Percentiles rank a stretch among this genome's conserved stretches.
Evolutionary conservation across 2,797 vertebrate genomes (phyloP).

Genomic region (Apogon talboti): DNA sequence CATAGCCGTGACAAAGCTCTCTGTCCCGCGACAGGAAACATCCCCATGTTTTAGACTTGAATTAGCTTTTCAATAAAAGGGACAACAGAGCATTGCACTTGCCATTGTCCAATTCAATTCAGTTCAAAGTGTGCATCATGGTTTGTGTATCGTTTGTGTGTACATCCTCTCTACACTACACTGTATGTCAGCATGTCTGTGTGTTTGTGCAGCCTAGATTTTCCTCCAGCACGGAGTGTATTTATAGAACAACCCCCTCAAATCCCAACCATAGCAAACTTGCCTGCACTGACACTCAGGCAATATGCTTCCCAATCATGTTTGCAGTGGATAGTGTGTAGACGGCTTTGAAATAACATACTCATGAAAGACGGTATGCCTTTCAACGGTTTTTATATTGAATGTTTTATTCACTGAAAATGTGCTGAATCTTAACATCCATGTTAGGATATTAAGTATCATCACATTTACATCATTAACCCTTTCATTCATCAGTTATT

Average conservation of each 20-base stretch:
- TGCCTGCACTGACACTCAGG: constrained; percentile 62
- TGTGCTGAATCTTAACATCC: too few species aligned
- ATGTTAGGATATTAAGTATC: too few species aligned
- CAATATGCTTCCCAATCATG: constrained; percentile 61
- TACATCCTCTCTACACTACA: constrained; percentile 35
- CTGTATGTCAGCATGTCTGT: constrained; percentile 62
- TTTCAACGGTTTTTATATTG: not conserved
- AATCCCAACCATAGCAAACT: constrained; percentile 72
- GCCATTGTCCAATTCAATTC: constrained; percentile 12
- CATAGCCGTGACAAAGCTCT: constrained; percentile 2
- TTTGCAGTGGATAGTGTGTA: constrained; percentile 47
- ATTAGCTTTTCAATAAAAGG: constrained; percentile 1
- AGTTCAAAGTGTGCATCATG: constrained; percentile 21
- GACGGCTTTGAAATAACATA: constrained; percentile 28
- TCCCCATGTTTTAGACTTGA: constrained; percentile 6
- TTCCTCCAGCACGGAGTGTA: constrained; percentile 70
- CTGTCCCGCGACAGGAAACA: constrained; percentile 1
- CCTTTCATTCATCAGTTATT: too few species aligned
- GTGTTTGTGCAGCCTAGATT: constrained; percentile 80
- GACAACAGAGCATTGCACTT: not conserved
- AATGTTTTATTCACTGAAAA: not conserved
- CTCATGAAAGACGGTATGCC: not conserved
- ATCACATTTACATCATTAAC: too few species aligned
- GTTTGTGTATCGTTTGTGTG: constrained; percentile 15
- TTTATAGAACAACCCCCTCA: constrained; percentile 79